Evolutionary conservation across 2,888 invertebrate species (phyloP), one percentile per base, ranked within the genome.

Genomic region (Tetragnatha montana): DNA sequence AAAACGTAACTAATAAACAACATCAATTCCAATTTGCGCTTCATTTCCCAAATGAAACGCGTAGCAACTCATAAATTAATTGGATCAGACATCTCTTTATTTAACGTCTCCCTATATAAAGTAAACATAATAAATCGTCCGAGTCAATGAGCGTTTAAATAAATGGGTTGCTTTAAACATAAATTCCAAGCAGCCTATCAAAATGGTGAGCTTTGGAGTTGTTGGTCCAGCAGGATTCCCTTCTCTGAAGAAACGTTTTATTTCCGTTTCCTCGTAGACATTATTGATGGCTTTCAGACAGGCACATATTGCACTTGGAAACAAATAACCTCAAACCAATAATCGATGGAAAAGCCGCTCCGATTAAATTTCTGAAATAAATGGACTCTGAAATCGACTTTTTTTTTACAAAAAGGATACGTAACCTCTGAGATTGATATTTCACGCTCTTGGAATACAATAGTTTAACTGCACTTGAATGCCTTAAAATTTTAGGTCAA

Each of bases 341-440:
- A 82, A 82, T 82, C 82, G 51, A 82, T 82, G 51, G 12, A 71
- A 81, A 71, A 81, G 71, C 60, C 17, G n/a, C 51, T 51, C 21
- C 60, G 60, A 74, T 60, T 74, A 73, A 82, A 82, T 82, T 82
- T 82, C 82, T 51, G 74, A 60, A 82, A 82, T 82, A 82, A 60
- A 82, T 82, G 82, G 74, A 74, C 74, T 74, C 51, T 4, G 79
- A 79, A 84, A 74, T 84, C 83, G 76, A 84, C 68, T 60, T 22
- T 51, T 82, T 21, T 17, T 74, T 74, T 51, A 35, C 35, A 2
- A 35, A 35, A 35, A 35, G 35, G 35, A 35, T 35, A 35, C 35
- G 35, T 35, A 2, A 35, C 35, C 19, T 71, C 50, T 22, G 6
- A n/a, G 14, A 47, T 70, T 14, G 49, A 50, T 71, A 70, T 14